These are phyloP conservation scores for Rhea pennata DNA, from an alignment of 2,113 vertebrate genomes.

Conservation along the genomic window DNA sequence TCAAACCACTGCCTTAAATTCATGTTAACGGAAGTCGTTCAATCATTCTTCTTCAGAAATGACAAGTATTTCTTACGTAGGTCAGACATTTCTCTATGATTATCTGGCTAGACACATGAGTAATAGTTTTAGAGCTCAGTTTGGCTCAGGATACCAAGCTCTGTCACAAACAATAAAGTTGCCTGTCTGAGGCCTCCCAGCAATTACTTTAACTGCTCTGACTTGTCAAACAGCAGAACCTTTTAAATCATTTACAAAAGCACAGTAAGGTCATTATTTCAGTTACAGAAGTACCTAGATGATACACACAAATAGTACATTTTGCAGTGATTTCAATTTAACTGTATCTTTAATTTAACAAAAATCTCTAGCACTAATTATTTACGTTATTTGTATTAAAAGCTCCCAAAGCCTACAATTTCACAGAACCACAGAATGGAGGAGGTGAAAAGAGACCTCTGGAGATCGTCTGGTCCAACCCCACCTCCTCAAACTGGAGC, in stretches of 20 bases:
- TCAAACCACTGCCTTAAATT: conserved; percentile 5
- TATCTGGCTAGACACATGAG: conserved; percentile 2
- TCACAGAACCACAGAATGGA: not conserved
- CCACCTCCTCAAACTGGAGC: too few species aligned
- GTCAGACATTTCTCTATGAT: not conserved
- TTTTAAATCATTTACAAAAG: conserved; percentile 10
- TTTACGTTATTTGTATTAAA: not conserved
- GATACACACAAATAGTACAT: not conserved
- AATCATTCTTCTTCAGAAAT: not conserved
- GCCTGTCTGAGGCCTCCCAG: not conserved
- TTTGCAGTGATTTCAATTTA: not conserved
- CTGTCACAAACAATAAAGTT: conserved; percentile 40
- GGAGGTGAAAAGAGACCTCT: not conserved
- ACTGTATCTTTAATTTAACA: not conserved
- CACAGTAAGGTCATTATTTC: not conserved
- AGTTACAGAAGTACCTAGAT: not conserved
- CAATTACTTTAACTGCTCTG: conserved; percentile 30
- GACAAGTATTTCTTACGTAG: not conserved
- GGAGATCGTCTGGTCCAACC: not conserved
- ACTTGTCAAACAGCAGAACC: not conserved
- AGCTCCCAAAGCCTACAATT: not conserved
- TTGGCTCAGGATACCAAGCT: not conserved
- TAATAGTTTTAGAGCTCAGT: conserved; percentile 9
- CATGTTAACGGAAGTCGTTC: not conserved
- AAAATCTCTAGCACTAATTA: not conserved